Percentiles rank a stretch among this genome's conserved stretches.
These are phyloP conservation scores for Bombus pascuorum DNA, from an alignment of 1,140 invertebrate species.

Conservation along the genomic window DNA sequence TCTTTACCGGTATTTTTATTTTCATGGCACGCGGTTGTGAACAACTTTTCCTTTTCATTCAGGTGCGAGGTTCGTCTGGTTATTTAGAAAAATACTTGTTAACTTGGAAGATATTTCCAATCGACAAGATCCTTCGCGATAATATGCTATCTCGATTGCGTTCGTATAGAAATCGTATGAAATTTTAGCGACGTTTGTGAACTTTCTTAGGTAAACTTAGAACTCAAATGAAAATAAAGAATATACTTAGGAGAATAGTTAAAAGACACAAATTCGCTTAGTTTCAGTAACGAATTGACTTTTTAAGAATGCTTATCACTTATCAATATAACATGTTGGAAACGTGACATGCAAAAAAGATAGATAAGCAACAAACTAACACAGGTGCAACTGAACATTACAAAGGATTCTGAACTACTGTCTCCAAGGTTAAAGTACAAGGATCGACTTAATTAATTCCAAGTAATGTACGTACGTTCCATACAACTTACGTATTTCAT, in stretches of 20 bases:
- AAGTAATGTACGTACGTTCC: slow-evolving; percentile 2
- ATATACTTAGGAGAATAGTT: too few species aligned
- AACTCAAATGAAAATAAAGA: too few species aligned
- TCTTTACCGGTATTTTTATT: slow-evolving; percentile 12
- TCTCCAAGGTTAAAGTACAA: slow-evolving; percentile 76
- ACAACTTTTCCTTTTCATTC: not conserved
- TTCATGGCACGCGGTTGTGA: not conserved
- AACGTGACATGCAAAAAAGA: not conserved
- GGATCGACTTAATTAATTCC: slow-evolving; percentile 74
- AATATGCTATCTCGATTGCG: not conserved
- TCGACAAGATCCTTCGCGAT: not conserved
- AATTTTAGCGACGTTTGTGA: not conserved
- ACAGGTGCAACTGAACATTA: slow-evolving; percentile 3
- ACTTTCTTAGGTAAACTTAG: too few species aligned
- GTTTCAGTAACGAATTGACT: not conserved
- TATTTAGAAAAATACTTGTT: not conserved
- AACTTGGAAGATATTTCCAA: not conserved
- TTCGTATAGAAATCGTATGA: not conserved
- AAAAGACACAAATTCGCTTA: not conserved
- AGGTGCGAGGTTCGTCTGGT: not conserved
- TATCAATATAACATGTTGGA: not conserved
- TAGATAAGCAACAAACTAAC: not conserved
- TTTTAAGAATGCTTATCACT: not conserved
- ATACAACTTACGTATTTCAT: not conserved
- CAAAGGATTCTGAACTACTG: slow-evolving; percentile 59